phyloP scores from a whole-genome alignment of 2,888 invertebrate genomes.

The Drosophila kuntzei region DNA sequence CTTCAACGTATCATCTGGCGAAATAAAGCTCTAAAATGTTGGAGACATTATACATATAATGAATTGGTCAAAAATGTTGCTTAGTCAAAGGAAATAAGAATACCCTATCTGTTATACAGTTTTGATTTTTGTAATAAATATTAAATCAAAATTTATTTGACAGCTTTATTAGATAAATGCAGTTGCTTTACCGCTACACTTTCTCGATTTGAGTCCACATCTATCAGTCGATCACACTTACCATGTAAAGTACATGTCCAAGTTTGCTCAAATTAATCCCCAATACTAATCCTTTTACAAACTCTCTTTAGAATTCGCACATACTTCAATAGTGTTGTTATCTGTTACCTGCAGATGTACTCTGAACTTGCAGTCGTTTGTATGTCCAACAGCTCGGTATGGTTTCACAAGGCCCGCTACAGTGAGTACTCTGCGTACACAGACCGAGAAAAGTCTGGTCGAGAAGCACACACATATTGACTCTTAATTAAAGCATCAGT shows the following conservation, averaged over 20 bases:
- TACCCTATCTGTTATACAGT: too few relatives aligned
- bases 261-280: constrained; percentile 34
- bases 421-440: neutral
- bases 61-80: too few relatives aligned
- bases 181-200: neutral
- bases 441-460: neutral
- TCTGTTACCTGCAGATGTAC: neutral
- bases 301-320: constrained; percentile 6
- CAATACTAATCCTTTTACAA: constrained; percentile 15
- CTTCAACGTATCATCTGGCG: too few relatives aligned
- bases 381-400: constrained; percentile 28
- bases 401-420: constrained; percentile 46
- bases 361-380: neutral
- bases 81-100: too few relatives aligned
- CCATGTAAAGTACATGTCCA: neutral
- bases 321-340: neutral
- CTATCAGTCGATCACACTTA: constrained; percentile 10
- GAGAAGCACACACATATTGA: constrained; percentile 53
- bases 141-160: too few relatives aligned
- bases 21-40: too few relatives aligned
- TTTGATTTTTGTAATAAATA: too few relatives aligned
- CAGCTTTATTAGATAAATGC: too few relatives aligned
- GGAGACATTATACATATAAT: too few relatives aligned
- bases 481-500: constrained; percentile 62
- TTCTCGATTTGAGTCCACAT: too few relatives aligned